Percentiles rank a stretch among this genome's conserved stretches.
Evolutionary conservation across 2,113 vertebrate species (phyloP).

Genomic region (western clawed frog (Xenopus tropicalis)): UCB_Xtro_10.0 CM004443.2:146770501-146771000

Average conservation of each 20-base stretch:
- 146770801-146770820: no score
- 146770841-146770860: no score
- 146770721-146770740: neutral
- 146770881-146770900: no score
- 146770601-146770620: slow-evolving; percentile 38
- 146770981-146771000: slow-evolving; percentile 29
- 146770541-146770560: no score
- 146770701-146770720: neutral
- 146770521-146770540: no score
- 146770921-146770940: neutral
- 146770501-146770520: no score
- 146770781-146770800: no score
- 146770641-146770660: slow-evolving; percentile 31
- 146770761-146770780: neutral
- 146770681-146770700: slow-evolving; percentile 22
- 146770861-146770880: no score
- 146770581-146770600: no score
- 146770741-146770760: neutral
- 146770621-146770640: slow-evolving; percentile 38
- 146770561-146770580: no score
- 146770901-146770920: no score
- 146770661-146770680: slow-evolving; percentile 10
- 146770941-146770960: slow-evolving; percentile 5
- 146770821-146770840: no score
- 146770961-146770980: neutral